Evolutionary conservation across 2,113 vertebrate genomes (phyloP).

Genomic region (Eretmochelys imbricata): DNA sequence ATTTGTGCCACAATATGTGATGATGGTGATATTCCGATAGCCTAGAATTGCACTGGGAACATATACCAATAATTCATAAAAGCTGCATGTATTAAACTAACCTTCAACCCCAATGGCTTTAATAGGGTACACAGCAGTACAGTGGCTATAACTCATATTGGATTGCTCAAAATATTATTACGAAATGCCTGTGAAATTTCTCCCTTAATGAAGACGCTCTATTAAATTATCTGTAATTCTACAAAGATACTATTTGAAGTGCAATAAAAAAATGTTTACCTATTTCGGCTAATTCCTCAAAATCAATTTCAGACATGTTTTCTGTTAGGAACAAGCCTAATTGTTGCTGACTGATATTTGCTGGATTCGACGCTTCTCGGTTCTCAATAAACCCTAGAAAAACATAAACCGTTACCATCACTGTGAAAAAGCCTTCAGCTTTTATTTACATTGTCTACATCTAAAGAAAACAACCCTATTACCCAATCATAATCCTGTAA

Average conservation of each 20-base stretch:
- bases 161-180: conserved; percentile 31
- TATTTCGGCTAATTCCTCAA: conserved; percentile 83
- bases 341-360: not conserved
- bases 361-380: not conserved
- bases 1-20: conserved; percentile 38
- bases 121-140: conserved; percentile 10
- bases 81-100: conserved; percentile 58
- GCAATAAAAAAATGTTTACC: conserved; percentile 68
- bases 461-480: not conserved
- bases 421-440: not conserved
- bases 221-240: conserved; percentile 22
- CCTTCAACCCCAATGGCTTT: conserved; percentile 43
- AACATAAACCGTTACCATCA: not conserved
- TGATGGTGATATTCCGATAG: conserved; percentile 41
- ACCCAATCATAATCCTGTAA: not conserved
- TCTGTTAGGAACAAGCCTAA: not conserved
- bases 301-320: conserved; percentile 65
- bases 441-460: not conserved
- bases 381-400: not conserved
- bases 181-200: not conserved
- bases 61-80: conserved; percentile 37
- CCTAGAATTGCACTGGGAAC: conserved; percentile 26
- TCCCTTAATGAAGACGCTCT: not conserved
- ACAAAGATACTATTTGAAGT: not conserved
- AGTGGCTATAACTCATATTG: not conserved